Evolutionary conservation across 30 jellyfish, hydroid and myxozoan species (phyloP), one percentile per base, ranked within the genome.

Genomic region (Cassiopea xamachana): DNA sequence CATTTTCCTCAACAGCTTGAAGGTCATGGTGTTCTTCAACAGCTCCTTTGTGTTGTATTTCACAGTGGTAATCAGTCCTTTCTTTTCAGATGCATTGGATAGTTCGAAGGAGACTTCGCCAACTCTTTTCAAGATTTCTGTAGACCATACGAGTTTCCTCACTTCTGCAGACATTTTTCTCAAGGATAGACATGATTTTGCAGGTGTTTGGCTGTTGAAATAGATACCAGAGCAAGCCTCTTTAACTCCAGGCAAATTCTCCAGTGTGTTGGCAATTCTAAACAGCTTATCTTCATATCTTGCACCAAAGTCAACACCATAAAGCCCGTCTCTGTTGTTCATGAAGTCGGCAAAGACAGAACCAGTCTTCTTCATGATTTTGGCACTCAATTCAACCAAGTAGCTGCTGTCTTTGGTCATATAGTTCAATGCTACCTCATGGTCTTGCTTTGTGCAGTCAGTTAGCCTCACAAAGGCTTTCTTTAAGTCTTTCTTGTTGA

Each of bases 1-100:
- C 88, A 86, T 61, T 91, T 89, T 91, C 51, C 85, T 82, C 97
- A 83, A 96, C 45, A 78, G n/a, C n/a, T n/a, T 73, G 75, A 96
- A 80, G 27, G 90, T 43, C 96, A 81, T 77, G 9, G 94, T 55
- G 83, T 96, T 85, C 93, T 83, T 80, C 84, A 70, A 67, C 71
- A 89, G 75, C 3, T 82, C 94, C 74, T 90, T 92, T 78, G 83
- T 48, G 87, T 96, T 96, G 97, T 82, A 96, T 48, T 50, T 59
- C 46, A 89, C 83, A 7, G 90, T 48, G 60, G 98, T 84, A 6
- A 77, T 85, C 10, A 93, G 82, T 46, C 90, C 93, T 77, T 89
- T 58, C 46, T 72, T 48, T 39, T 85, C 92, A 39, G 87, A 81
- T 49, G 85, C 55, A 51, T 86, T 80, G 48, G 92, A 80, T 72